phyloP scores from a whole-genome alignment of 92 coral and sea anemone genomes.

The Parazoanthus atlanticus region DNA sequence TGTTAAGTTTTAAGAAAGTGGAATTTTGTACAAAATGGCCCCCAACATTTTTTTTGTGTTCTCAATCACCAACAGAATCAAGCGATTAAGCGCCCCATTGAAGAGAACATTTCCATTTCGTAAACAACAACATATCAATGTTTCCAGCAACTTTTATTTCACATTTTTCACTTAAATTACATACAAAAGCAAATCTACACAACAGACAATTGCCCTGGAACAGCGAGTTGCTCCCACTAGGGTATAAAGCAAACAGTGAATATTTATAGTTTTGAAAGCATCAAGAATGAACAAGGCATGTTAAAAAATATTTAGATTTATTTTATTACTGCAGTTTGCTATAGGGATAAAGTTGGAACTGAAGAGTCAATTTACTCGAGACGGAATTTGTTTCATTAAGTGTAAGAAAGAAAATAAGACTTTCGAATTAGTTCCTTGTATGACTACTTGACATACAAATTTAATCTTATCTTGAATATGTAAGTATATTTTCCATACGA shows the following conservation, averaged over 20 bases:
- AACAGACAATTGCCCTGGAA: neutral
- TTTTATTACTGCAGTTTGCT: neutral
- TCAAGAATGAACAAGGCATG: neutral
- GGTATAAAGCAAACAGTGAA: neutral
- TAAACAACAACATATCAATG: neutral
- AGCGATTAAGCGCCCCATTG: no score
- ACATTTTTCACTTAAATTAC: neutral
- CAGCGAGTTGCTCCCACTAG: neutral
- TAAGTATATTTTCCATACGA: neutral
- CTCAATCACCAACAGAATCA: no score
- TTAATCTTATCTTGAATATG: conserved; percentile 6
- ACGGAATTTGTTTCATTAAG: neutral
- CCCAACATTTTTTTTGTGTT: no score
- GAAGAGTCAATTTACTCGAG: neutral
- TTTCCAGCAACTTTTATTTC: conserved; percentile 2
- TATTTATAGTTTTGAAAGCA: neutral
- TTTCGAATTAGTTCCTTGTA: neutral
- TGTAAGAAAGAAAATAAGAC: neutral
- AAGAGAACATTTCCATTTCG: neutral
- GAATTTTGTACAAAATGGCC: no score
- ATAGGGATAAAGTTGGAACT: neutral
- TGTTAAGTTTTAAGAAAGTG: no score
- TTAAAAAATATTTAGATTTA: neutral
- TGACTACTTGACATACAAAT: neutral
- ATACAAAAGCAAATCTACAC: neutral